Evolutionary conservation across 2,113 vertebrate species (phyloP).

Genomic region (Clinocottus analis): DNA sequence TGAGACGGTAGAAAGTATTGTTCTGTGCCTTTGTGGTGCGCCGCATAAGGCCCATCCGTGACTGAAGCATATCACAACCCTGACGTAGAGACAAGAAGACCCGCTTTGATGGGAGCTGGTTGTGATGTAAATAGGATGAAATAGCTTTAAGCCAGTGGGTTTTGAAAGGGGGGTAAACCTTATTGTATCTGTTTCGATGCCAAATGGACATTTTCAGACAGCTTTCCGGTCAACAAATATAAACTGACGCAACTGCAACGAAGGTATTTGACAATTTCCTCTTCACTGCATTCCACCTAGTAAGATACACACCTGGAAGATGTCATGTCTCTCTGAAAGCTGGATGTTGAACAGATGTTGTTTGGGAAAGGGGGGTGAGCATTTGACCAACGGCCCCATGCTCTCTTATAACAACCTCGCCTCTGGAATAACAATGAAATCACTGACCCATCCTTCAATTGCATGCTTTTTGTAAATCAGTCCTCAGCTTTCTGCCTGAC

Average conservation of each 20-base stretch:
- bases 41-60: background rate
- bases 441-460: slow-evolving; percentile 12
- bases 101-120: background rate
- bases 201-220: slow-evolving; percentile 12
- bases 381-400: background rate
- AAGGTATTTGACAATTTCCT: slow-evolving; percentile 61
- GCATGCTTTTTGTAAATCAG: slow-evolving; percentile 14
- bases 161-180: background rate
- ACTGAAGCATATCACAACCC: background rate
- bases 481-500: slow-evolving; percentile 4
- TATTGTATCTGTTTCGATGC: background rate
- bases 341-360: background rate
- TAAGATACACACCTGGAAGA: slow-evolving; percentile 22
- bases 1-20: background rate
- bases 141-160: background rate
- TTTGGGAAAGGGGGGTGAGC: background rate
- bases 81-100: background rate
- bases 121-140: background rate
- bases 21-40: background rate
- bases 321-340: background rate
- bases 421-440: slow-evolving; percentile 14
- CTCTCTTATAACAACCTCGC: background rate
- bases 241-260: background rate
- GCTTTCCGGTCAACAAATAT: slow-evolving; percentile 3
- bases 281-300: slow-evolving; percentile 17